Evolutionary conservation across 2,113 vertebrate species (phyloP).

Genomic region (Vulpes ferrilata): DNA sequence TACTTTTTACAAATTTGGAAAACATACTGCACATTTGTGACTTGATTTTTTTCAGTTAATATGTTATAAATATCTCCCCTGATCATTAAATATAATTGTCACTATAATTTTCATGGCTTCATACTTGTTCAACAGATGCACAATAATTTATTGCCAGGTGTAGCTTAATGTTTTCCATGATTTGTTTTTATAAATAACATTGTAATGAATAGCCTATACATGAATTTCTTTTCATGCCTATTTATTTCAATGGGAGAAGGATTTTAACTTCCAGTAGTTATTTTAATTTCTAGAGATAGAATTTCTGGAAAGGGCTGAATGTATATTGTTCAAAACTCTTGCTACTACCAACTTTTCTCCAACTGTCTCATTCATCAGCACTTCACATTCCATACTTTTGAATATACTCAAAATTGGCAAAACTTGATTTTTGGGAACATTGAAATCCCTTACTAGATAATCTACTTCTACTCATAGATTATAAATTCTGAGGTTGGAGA

Average conservation of each 20-base stretch:
- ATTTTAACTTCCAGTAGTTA: neutral
- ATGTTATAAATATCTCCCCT: slow-evolving; percentile 38
- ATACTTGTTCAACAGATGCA: neutral
- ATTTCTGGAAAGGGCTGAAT: slow-evolving; percentile 31
- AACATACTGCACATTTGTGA: neutral
- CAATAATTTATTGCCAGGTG: neutral
- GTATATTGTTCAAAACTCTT: slow-evolving; percentile 43
- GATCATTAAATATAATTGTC: slow-evolving; percentile 47
- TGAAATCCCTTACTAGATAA: neutral
- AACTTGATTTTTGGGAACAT: neutral
- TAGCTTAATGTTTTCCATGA: neutral
- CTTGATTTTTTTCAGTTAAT: slow-evolving; percentile 37
- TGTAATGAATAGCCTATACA: neutral
- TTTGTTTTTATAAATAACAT: slow-evolving; percentile 58
- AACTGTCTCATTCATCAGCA: neutral
- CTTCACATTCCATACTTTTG: neutral
- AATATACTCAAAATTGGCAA: neutral
- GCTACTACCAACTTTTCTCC: slow-evolving; percentile 30
- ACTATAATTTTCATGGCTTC: slow-evolving; percentile 35
- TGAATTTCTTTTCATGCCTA: neutral
- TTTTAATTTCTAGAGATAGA: slow-evolving; percentile 15
- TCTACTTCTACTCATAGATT: neutral
- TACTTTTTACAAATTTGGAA: slow-evolving; percentile 11
- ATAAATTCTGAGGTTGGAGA: neutral
- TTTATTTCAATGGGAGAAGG: slow-evolving; percentile 32